Evolutionary conservation across 2,113 vertebrate species (phyloP), one percentile per base, ranked within the genome.

Genomic region (Desmodus rotundus): DNA sequence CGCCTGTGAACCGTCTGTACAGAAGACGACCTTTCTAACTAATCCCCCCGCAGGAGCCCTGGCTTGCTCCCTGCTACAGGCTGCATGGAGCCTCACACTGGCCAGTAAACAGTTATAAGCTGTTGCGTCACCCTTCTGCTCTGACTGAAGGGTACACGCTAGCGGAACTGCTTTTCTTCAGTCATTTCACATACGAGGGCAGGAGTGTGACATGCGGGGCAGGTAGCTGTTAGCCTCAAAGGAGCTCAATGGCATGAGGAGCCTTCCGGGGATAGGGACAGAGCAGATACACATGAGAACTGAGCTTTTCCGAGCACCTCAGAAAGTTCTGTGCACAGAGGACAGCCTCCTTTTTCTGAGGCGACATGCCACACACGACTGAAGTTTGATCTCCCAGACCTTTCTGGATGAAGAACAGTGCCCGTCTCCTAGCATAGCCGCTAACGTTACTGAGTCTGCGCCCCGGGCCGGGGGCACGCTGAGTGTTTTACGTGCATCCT

Each of bases 21-120:
- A 31, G 77, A 82, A 89, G 81, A 68, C 2, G 76, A 94, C 97
- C 95, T 97, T 97, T 97, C 95, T 76, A 50, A 91, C 77, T 95
- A 97, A 96, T 96, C 88, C 74, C 67, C 87, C 81, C 7, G 7
- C 0, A 20, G 96, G 78, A 96, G 73, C 43, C 67, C 68, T 81
- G 47, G 68, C 74, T 54, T 13, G 33, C 38, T 94, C 85, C 45
- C 33, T 4, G 86, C 76, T 12, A 82, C 76, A 70, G 93, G 85
- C 45, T 68, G 33, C 45, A 8, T 0, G 2, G 1, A 85, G 84
- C 45, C 61, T 67, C 68, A n/a, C 12, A 3, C 16, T n/a, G 47
- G 81, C 72, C n/a, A 17, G 77, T 19, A 50, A 96, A 97, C 5
- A 92, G 90, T 70, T 43, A 19, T 58, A 47, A 87, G 80, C 81